phyloP scores from a whole-genome alignment of 2,888 invertebrate genomes.

The Phorcus lineatus region DNA sequence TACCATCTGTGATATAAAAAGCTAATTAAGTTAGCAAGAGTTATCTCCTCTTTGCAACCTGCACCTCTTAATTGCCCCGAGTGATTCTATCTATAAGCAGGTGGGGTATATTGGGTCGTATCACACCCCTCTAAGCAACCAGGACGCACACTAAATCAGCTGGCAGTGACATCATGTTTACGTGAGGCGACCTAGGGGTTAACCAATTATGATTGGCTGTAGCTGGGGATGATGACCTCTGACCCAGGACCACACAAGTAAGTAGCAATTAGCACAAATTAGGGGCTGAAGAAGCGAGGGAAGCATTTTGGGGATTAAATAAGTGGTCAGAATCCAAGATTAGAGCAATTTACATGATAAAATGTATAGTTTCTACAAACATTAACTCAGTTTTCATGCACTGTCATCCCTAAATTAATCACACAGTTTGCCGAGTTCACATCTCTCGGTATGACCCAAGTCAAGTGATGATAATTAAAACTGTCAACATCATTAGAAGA shows the following conservation, averaged over 20 bases:
- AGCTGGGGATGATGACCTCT: neutral
- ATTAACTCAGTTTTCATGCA: constrained; percentile 12
- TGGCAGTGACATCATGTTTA: constrained; percentile 20
- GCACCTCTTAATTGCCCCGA: too few species aligned
- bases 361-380: constrained; percentile 18
- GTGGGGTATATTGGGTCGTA: too few species aligned
- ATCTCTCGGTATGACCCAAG: too few species aligned
- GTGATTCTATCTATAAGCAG: too few species aligned
- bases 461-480: too few species aligned
- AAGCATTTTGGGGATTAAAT: constrained; percentile 6
- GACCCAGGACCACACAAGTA: constrained; percentile 16
- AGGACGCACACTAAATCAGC: neutral
- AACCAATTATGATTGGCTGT: constrained; percentile 23
- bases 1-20: too few species aligned
- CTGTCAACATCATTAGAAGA: too few species aligned
- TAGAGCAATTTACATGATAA: neutral
- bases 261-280: constrained; percentile 19
- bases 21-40: too few species aligned
- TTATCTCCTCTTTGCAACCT: too few species aligned
- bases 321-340: neutral
- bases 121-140: neutral
- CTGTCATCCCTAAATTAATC: neutral
- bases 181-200: neutral
- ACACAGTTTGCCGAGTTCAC: neutral
- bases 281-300: constrained; percentile 8